Conservation (phyloP, 92 coral and sea anemone genomes). For the Parazoanthus darwini region DNA sequence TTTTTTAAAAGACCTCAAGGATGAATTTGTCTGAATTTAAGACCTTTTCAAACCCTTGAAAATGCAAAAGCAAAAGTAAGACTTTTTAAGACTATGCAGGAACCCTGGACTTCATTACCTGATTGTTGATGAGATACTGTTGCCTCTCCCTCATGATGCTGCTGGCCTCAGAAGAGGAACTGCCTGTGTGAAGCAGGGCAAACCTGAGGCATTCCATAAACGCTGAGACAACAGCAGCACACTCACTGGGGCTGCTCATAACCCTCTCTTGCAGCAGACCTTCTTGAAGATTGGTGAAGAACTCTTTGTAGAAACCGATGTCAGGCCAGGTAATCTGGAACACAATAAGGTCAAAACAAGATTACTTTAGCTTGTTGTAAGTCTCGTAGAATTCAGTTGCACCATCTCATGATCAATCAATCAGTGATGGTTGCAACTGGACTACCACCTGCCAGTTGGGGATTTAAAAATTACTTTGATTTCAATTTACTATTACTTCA, state of each 20-base stretch:
- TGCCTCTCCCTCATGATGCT: slow-evolving; percentile 39
- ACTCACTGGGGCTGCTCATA: slow-evolving; percentile 77
- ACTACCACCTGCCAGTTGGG: too few species aligned
- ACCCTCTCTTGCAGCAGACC: slow-evolving; percentile 73
- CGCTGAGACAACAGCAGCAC: slow-evolving; percentile 77
- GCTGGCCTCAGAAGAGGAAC: slow-evolving; percentile 26
- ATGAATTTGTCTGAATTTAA: too few species aligned
- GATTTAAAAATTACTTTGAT: too few species aligned
- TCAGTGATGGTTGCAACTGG: background rate
- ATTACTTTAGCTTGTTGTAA: background rate
- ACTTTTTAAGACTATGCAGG: too few species aligned
- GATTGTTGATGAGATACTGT: slow-evolving; percentile 66
- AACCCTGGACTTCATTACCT: slow-evolving; percentile 42
- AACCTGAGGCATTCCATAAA: slow-evolving; percentile 94
- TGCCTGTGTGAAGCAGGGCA: slow-evolving; percentile 50
- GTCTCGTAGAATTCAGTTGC: background rate
- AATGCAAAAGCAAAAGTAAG: too few species aligned
- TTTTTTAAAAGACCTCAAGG: too few species aligned
- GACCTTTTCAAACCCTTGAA: too few species aligned
- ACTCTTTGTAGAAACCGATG: slow-evolving; percentile 71
- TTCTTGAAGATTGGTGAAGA: slow-evolving; percentile 70
- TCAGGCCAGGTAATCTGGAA: slow-evolving; percentile 31
- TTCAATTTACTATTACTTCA: too few species aligned
- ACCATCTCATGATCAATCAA: background rate
- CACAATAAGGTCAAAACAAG: background rate